These are phyloP conservation scores for Smithornis capensis DNA, from an alignment of 2,113 vertebrate genomes.

Conservation along the genomic window DNA sequence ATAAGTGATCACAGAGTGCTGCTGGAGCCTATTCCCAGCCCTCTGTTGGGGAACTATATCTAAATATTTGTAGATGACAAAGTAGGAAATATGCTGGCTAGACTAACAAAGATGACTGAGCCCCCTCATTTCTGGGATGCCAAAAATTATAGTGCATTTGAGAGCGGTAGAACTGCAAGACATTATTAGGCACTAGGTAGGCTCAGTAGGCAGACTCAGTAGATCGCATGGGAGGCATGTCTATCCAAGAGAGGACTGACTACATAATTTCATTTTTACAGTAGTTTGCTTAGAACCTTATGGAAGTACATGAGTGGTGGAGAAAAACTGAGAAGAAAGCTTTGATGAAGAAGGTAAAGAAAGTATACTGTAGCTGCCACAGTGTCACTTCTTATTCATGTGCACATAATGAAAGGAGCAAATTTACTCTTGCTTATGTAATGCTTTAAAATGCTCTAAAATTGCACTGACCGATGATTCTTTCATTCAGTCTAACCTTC, in stretches of 20 bases:
- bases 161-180: background rate
- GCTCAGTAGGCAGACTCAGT: background rate
- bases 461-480: background rate
- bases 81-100: background rate
- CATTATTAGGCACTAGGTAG: background rate
- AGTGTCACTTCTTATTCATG: background rate
- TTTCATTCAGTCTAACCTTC: background rate
- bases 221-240: background rate
- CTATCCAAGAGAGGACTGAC: background rate
- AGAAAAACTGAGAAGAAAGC: background rate
- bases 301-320: background rate
- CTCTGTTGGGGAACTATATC: background rate
- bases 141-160: background rate
- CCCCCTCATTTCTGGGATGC: background rate
- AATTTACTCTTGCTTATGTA: background rate
- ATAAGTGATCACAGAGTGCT: fast-evolving
- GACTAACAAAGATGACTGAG: background rate
- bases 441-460: background rate
- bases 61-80: background rate
- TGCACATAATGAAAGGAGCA: background rate
- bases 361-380: background rate
- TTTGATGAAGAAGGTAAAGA: background rate
- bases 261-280: background rate
- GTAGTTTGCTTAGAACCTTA: background rate
- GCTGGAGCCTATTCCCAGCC: background rate